phyloP scores from a whole-genome alignment of 2,888 invertebrate species.

The Pristionchus exspectatus region DNA sequence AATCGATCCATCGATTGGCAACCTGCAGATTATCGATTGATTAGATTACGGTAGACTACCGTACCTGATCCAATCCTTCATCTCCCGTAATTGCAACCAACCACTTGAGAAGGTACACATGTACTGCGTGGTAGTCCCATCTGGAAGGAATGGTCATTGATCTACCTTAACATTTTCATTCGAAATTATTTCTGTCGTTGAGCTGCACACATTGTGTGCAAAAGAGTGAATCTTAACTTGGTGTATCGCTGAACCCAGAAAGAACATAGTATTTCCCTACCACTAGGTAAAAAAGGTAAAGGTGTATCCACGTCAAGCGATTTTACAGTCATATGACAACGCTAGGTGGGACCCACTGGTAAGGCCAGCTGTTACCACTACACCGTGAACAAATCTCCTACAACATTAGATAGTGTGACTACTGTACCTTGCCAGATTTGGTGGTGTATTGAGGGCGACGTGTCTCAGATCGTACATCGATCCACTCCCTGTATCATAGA shows the following conservation, averaged over 20 bases:
- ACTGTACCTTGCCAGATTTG: slow-evolving; percentile 88
- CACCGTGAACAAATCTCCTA: not conserved
- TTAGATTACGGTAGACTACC: not conserved
- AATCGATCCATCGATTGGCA: slow-evolving; percentile 76
- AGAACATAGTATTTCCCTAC: not conserved
- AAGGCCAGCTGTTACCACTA: too few relatives aligned
- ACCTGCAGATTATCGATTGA: slow-evolving; percentile 47
- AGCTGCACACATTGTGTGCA: not conserved
- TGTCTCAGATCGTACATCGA: slow-evolving; percentile 97
- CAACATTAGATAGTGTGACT: not conserved
- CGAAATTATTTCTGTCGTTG: not conserved
- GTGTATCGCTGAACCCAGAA: not conserved
- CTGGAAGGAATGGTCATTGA: slow-evolving; percentile 54
- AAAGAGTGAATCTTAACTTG: not conserved
- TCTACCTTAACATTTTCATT: not conserved
- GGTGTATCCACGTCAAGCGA: too few relatives aligned
- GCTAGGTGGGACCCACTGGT: too few relatives aligned
- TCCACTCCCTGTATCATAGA: slow-evolving; percentile 96
- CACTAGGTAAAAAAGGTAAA: too few relatives aligned
- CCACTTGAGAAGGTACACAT: slow-evolving; percentile 91
- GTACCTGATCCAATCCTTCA: slow-evolving; percentile 73
- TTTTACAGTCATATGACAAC: too few relatives aligned
- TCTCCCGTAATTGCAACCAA: slow-evolving; percentile 88
- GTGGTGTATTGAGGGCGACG: slow-evolving; percentile 87
- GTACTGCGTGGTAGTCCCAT: slow-evolving; percentile 99